Percentiles rank a stretch among this genome's conserved stretches.
Evolutionary conservation across 1,140 invertebrate species (phyloP).

Genomic region (Telenomus remus): DNA sequence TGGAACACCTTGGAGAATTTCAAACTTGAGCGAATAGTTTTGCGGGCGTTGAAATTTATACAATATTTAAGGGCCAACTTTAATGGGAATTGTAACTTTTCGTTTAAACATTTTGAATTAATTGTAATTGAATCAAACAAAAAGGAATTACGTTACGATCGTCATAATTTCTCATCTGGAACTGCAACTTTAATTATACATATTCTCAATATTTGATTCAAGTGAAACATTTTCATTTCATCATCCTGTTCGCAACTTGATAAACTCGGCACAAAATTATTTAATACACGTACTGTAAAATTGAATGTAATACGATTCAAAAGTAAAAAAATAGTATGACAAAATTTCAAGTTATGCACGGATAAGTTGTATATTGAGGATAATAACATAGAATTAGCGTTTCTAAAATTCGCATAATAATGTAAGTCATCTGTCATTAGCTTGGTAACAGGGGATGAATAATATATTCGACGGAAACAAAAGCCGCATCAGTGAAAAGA

Average conservation of each 20-base stretch:
- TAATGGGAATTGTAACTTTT: conserved; percentile 52
- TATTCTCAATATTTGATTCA: not conserved
- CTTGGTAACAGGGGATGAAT: conserved; percentile 42
- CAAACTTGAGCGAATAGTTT: conserved; percentile 52
- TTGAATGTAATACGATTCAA: too few species aligned
- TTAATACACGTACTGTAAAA: too few species aligned
- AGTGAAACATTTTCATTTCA: not conserved
- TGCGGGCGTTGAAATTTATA: conserved; percentile 48
- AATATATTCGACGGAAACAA: conserved; percentile 36
- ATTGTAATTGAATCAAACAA: conserved; percentile 32
- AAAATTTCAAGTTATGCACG: conserved; percentile 29
- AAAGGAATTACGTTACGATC: not conserved
- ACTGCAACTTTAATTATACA: not conserved
- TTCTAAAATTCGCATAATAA: conserved; percentile 49
- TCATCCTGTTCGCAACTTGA: too few species aligned
- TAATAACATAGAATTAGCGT: conserved; percentile 38
- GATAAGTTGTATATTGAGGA: conserved; percentile 25
- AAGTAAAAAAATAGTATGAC: conserved; percentile 31
- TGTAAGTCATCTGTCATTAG: conserved; percentile 46
- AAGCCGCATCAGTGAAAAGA: conserved; percentile 19
- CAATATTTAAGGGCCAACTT: conserved; percentile 55
- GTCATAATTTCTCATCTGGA: not conserved
- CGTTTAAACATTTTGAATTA: conserved; percentile 49
- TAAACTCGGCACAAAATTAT: too few species aligned
- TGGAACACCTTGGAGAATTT: conserved; percentile 54